Conservation (phyloP, 2,888 invertebrate genomes). For the Pristionchus exspectatus region DNA sequence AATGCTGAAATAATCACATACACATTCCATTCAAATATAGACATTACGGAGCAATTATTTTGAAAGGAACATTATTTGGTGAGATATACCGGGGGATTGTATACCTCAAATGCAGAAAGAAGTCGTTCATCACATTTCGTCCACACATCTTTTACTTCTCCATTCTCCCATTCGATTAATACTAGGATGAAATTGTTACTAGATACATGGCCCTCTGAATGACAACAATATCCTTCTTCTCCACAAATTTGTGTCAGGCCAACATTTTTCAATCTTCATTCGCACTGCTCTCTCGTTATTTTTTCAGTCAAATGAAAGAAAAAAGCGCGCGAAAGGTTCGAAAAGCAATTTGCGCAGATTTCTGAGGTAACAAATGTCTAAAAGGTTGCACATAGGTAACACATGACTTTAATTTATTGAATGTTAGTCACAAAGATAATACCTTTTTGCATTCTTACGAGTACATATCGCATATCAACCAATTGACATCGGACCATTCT, state of each 20-base stretch:
- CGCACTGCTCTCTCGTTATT: no score
- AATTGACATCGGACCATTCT: conserved; percentile 16
- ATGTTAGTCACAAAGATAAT: neutral
- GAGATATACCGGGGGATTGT: neutral
- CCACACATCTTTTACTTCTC: conserved; percentile 36
- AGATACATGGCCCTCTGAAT: conserved; percentile 6
- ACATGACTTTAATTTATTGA: neutral
- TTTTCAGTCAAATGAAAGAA: no score
- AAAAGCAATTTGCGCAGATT: no score
- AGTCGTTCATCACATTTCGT: conserved; percentile 1
- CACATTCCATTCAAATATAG: neutral
- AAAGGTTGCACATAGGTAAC: neutral
- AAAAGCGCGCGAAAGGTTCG: no score
- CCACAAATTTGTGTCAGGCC: no score
- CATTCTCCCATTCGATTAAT: conserved; percentile 41
- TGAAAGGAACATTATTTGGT: no score
- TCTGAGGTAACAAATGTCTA: no score
- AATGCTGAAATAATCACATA: neutral
- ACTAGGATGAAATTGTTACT: neutral
- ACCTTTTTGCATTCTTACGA: conserved; percentile 31
- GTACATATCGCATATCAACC: conserved; percentile 30
- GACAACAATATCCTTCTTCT: neutral
- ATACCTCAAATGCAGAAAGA: conserved; percentile 47
- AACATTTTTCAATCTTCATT: no score
- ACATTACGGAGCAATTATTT: no score